Conservation (phyloP, 2,888 invertebrate species). For the Spialia ferax region DNA sequence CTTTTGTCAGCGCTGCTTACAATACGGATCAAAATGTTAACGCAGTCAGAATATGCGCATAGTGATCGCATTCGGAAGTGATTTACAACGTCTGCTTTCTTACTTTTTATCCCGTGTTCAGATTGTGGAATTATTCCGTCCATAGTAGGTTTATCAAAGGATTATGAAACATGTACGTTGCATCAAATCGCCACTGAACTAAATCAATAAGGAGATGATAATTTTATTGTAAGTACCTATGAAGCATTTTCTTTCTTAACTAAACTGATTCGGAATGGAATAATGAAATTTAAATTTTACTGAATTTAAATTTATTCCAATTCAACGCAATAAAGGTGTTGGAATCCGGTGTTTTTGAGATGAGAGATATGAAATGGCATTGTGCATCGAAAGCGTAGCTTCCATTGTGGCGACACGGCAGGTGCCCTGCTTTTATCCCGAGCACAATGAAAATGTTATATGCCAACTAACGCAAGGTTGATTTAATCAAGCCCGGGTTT, state of each 20-base stretch:
- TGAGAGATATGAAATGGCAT: conserved; percentile 72
- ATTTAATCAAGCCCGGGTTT: conserved; percentile 61
- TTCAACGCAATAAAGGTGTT: conserved; percentile 79
- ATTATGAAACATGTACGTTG: background rate
- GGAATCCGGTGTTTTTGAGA: conserved; percentile 74
- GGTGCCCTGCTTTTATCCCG: conserved; percentile 63
- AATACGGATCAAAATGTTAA: conserved; percentile 54
- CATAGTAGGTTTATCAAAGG: background rate
- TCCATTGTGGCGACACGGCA: conserved; percentile 62
- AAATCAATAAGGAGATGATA: background rate
- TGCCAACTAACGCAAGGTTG: conserved; percentile 65
- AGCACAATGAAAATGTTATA: conserved; percentile 78
- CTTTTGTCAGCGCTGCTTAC: conserved; percentile 54
- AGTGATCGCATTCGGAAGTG: conserved; percentile 50
- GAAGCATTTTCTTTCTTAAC: too few species aligned
- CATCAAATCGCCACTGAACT: background rate
- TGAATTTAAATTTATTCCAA: conserved; percentile 64
- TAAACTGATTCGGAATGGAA: too few species aligned
- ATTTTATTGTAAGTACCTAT: too few species aligned
- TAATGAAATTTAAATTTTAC: too few species aligned
- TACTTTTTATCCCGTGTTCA: conserved; percentile 1
- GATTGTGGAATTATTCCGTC: background rate
- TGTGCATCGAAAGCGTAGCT: conserved; percentile 68
- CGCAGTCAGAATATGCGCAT: conserved; percentile 49
- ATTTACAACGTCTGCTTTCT: conserved; percentile 37